These are phyloP conservation scores for Loris lydekkerianus DNA, from an alignment of 2,797 vertebrate species.

Conservation along the genomic window DNA sequence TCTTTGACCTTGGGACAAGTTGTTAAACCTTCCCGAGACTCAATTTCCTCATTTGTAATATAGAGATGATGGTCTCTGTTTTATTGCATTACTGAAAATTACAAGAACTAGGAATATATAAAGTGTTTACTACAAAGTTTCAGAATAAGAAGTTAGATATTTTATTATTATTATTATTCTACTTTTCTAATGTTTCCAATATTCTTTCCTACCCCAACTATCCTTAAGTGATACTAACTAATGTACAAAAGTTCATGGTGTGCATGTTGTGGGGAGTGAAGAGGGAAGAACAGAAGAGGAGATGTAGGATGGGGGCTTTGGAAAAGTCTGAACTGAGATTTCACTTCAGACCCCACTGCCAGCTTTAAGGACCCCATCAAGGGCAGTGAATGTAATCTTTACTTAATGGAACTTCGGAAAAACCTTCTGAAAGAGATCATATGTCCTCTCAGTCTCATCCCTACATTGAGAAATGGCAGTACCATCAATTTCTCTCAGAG, in stretches of 20 bases:
- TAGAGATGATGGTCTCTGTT: background rate
- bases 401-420: background rate
- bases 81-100: background rate
- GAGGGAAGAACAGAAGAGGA: background rate
- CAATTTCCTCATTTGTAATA: background rate
- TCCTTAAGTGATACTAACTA: background rate
- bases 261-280: background rate
- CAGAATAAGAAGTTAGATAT: background rate
- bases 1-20: background rate
- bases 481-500: constrained; percentile 20
- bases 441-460: background rate
- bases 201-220: background rate
- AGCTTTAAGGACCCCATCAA: background rate
- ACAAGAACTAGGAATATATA: background rate
- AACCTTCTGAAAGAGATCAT: background rate
- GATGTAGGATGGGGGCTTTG: background rate
- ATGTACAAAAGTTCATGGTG: background rate
- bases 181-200: constrained; percentile 11
- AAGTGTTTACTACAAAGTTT: background rate
- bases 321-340: background rate
- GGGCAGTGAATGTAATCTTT: background rate
- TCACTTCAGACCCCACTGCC: background rate
- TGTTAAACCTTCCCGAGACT: background rate
- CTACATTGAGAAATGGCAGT: background rate
- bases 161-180: background rate